A percentile compares a stretch with the other conserved stretches of the same genome.
Conservation (phyloP, 2,797 vertebrate genomes). For the Aplochiton taeniatus region DNA sequence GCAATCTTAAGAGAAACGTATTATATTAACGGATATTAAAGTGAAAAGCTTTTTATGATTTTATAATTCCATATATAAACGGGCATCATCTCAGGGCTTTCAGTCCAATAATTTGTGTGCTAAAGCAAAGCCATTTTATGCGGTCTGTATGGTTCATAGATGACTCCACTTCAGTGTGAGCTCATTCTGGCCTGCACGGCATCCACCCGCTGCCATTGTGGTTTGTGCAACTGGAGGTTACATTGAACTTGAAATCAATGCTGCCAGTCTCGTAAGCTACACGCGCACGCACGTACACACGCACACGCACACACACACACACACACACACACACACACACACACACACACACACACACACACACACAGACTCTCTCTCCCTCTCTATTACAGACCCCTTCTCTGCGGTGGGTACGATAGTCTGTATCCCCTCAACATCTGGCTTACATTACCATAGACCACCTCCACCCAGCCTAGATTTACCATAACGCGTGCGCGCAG, state of each 20-base stretch:
- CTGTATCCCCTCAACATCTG: slow-evolving; percentile 73
- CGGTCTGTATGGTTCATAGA: slow-evolving; percentile 56
- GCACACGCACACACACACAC: slow-evolving; percentile 29
- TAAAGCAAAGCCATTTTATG: slow-evolving; percentile 36
- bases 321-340: slow-evolving; percentile 16
- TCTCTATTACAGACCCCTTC: slow-evolving; percentile 39
- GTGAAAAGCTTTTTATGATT: slow-evolving; percentile 29
- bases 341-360: slow-evolving; percentile 18
- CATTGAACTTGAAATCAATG: slow-evolving; percentile 67
- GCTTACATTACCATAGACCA: slow-evolving; percentile 70
- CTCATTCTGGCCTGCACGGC: slow-evolving; percentile 51
- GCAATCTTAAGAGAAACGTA: background rate
- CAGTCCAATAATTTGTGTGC: slow-evolving; percentile 24
- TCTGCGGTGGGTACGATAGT: slow-evolving; percentile 58
- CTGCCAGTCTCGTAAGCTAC: slow-evolving; percentile 29
- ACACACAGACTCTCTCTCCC: slow-evolving; percentile 2
- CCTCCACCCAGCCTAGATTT: slow-evolving; percentile 52
- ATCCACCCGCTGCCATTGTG: slow-evolving; percentile 52
- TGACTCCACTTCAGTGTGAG: slow-evolving; percentile 56
- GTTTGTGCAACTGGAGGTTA: slow-evolving; percentile 64
- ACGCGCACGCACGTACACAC: slow-evolving; percentile 27
- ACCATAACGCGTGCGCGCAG: slow-evolving; percentile 30
- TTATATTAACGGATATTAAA: too few relatives aligned
- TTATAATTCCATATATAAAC: background rate
- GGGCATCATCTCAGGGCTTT: slow-evolving; percentile 21